These are phyloP conservation scores for Coilia nasus DNA, from an alignment of 2,797 vertebrate genomes.

Conservation along the genomic window DNA sequence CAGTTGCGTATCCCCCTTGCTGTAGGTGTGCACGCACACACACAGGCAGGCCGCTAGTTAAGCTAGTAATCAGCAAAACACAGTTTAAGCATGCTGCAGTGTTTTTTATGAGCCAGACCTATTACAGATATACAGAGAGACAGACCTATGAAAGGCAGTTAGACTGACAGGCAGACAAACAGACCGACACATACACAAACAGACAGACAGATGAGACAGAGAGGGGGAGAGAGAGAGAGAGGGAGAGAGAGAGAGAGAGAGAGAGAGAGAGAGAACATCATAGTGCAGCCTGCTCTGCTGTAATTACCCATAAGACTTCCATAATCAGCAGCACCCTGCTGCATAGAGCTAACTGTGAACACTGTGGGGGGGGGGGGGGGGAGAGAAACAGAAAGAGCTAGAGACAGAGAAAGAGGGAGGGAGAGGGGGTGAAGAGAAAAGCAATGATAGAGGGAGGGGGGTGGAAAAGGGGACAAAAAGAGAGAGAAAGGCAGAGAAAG, in stretches of 20 bases:
- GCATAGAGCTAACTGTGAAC: not conserved
- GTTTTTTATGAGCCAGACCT: not conserved
- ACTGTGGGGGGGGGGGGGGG: not conserved
- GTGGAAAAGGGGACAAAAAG: not conserved
- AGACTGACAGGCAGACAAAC: not conserved
- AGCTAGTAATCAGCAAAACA: too few species aligned
- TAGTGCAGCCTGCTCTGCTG: not conserved
- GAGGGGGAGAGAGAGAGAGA: too few species aligned
- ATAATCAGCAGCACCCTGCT: not conserved
- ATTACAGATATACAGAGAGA: too few species aligned
- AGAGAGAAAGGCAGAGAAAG: not conserved
- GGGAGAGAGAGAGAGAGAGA: too few species aligned
- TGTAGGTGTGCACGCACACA: too few species aligned
- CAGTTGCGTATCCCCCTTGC: not conserved
- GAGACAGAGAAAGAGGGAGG: not conserved
- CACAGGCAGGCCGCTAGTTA: too few species aligned
- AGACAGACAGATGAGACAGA: not conserved
- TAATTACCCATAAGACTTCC: constrained; percentile 19
- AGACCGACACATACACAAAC: not conserved
- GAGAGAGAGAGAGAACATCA: not conserved
- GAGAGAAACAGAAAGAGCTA: too few species aligned
- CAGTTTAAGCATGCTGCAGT: too few species aligned
- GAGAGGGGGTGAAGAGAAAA: not conserved
- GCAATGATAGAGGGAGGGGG: not conserved
- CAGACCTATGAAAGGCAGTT: too few species aligned